Evolutionary conservation across 2,797 vertebrate genomes (phyloP).

Genomic region (Megalops cyprinoides): DNA sequence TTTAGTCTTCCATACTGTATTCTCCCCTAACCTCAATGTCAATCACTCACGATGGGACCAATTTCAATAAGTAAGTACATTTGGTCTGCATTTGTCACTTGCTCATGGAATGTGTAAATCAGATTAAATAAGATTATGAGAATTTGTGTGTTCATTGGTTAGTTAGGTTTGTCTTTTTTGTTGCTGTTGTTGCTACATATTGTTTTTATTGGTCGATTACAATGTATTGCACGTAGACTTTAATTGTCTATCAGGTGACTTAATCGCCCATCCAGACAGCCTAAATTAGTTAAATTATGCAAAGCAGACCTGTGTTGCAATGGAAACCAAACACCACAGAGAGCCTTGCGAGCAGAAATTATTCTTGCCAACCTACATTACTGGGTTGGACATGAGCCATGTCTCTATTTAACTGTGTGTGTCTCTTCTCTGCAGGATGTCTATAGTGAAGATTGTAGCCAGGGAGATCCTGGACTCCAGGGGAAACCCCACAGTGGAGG

Average conservation of each 20-base stretch:
- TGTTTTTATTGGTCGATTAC: neutral
- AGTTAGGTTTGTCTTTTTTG: neutral
- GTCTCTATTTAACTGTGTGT: slow-evolving; percentile 1
- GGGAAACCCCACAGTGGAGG: slow-evolving; percentile 86
- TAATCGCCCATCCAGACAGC: neutral
- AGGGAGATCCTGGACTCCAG: slow-evolving; percentile 85
- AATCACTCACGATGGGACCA: neutral
- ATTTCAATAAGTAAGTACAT: neutral
- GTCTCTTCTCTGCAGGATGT: slow-evolving; percentile 69
- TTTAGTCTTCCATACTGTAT: neutral
- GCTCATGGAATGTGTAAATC: neutral
- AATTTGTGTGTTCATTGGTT: neutral
- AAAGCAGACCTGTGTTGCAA: neutral
- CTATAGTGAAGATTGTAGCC: slow-evolving; percentile 82
- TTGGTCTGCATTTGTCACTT: neutral
- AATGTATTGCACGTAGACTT: neutral
- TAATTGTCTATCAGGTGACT: neutral
- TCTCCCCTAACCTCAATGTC: neutral
- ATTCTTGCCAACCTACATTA: too few species aligned
- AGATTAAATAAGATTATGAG: neutral
- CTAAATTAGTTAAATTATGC: neutral
- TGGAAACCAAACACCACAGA: neutral
- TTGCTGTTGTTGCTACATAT: too few species aligned
- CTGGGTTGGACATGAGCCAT: neutral
- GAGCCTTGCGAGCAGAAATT: neutral